These are phyloP conservation scores for Epistrophe eligans DNA, from an alignment of 2,888 invertebrate species.

Conservation along the genomic window DNA sequence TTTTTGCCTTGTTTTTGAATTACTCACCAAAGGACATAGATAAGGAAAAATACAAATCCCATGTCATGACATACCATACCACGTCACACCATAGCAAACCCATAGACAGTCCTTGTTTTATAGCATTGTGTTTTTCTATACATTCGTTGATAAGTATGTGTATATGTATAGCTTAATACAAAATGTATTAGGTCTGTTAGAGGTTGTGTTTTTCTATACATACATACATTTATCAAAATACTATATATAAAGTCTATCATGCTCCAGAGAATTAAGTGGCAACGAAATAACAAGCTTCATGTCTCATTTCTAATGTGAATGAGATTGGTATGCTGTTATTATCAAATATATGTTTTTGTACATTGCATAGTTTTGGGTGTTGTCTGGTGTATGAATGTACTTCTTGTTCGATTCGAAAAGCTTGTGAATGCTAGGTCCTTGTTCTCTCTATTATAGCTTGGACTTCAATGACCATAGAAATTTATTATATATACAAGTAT, in stretches of 20 bases:
- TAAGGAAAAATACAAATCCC: slow-evolving; percentile 35
- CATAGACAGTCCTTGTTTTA: slow-evolving; percentile 3
- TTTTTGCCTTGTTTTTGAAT: not conserved
- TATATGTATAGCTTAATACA: not conserved
- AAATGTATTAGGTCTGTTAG: not conserved
- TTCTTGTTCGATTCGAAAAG: not conserved
- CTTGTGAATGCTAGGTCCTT: slow-evolving; percentile 5
- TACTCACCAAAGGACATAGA: slow-evolving; percentile 38
- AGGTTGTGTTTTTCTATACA: not conserved
- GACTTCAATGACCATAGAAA: slow-evolving; percentile 21
- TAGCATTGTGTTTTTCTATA: slow-evolving; percentile 1
- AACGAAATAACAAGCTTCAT: slow-evolving; percentile 36
- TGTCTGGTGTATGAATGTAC: not conserved
- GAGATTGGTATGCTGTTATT: slow-evolving; percentile 8
- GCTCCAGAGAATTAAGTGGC: slow-evolving; percentile 26
- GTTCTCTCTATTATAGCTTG: slow-evolving; percentile 17
- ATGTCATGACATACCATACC: slow-evolving; percentile 34
- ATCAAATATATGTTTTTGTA: not conserved
- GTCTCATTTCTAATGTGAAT: slow-evolving; percentile 37
- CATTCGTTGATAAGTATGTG: not conserved
- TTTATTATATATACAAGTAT: not conserved
- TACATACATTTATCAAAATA: not conserved
- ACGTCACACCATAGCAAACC: slow-evolving; percentile 1
- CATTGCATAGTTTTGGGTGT: slow-evolving; percentile 15
- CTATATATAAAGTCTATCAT: not conserved